Evolutionary conservation across 2,113 vertebrate species (phyloP).

Genomic region (Setophaga kirtlandii): DNA sequence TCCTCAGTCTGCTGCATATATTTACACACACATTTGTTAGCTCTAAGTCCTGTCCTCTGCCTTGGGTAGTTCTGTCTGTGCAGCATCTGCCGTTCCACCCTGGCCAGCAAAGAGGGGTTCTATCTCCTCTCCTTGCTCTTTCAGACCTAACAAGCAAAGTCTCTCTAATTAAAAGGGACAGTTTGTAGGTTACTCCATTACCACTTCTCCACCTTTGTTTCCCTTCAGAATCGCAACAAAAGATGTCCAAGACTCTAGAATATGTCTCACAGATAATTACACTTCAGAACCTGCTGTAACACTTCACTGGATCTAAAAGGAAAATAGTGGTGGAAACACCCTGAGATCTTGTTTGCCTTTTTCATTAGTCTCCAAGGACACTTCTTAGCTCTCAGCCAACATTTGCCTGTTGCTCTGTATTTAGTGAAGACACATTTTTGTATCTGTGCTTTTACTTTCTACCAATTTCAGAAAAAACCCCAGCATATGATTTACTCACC

Average conservation of each 20-base stretch:
- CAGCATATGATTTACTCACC: not conserved
- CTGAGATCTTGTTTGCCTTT: not conserved
- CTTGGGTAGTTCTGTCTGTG: not conserved
- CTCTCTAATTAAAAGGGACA: not conserved
- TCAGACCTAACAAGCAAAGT: not conserved
- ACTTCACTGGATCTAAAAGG: not conserved
- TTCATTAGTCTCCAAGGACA: not conserved
- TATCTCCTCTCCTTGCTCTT: not conserved
- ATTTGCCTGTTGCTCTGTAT: not conserved
- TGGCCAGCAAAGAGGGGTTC: not conserved
- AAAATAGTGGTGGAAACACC: not conserved
- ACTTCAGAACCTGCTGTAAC: not conserved
- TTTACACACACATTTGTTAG: not conserved
- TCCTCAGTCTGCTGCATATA: not conserved
- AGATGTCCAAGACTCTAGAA: not conserved
- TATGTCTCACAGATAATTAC: not conserved
- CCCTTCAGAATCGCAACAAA: not conserved
- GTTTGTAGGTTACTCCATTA: not conserved
- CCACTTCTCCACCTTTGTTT: not conserved
- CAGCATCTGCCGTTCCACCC: not conserved
- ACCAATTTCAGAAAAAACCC: not conserved
- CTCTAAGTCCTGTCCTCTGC: not conserved
- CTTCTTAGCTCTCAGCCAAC: not conserved
- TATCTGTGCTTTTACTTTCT: not conserved
- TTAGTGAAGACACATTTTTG: not conserved